Conservation (phyloP, 2,797 vertebrate species). For the Gephyroberyx darwinii region DNA sequence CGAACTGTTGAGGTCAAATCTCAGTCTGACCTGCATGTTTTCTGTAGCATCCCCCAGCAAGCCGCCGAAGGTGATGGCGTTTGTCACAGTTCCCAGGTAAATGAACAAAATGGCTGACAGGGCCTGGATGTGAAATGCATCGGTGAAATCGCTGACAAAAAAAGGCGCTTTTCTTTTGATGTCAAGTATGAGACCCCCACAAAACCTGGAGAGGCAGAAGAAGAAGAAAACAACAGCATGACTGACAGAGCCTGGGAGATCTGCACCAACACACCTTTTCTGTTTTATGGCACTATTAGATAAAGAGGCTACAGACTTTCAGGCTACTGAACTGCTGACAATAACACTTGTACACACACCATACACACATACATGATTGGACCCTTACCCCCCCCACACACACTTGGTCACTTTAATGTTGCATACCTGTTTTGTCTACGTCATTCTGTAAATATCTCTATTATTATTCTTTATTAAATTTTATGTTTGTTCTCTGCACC, state of each 20-base stretch:
- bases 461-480: too few species aligned
- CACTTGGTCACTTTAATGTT: too few species aligned
- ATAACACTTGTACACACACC: too few species aligned
- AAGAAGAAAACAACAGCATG: background rate
- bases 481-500: too few species aligned
- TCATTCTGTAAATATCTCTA: too few species aligned
- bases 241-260: background rate
- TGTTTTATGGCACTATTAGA: too few species aligned
- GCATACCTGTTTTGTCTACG: too few species aligned
- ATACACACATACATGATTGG: too few species aligned
- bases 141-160: slow-evolving; percentile 94
- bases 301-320: too few species aligned
- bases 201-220: slow-evolving; percentile 84
- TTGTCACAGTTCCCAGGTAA: slow-evolving; percentile 97
- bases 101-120: slow-evolving; percentile 96
- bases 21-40: slow-evolving; percentile 94
- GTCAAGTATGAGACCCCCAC: slow-evolving; percentile 94
- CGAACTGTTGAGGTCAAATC: background rate
- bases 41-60: slow-evolving; percentile 96
- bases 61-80: slow-evolving; percentile 98
- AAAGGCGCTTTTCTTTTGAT: slow-evolving; percentile 96
- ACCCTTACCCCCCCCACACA: too few species aligned
- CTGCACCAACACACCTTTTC: too few species aligned
- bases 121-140: slow-evolving; percentile 93
- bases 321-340: too few species aligned